Evolutionary conservation across 2,113 vertebrate species (phyloP), one percentile per base, ranked within the genome.

Genomic region (Solea solea): DNA sequence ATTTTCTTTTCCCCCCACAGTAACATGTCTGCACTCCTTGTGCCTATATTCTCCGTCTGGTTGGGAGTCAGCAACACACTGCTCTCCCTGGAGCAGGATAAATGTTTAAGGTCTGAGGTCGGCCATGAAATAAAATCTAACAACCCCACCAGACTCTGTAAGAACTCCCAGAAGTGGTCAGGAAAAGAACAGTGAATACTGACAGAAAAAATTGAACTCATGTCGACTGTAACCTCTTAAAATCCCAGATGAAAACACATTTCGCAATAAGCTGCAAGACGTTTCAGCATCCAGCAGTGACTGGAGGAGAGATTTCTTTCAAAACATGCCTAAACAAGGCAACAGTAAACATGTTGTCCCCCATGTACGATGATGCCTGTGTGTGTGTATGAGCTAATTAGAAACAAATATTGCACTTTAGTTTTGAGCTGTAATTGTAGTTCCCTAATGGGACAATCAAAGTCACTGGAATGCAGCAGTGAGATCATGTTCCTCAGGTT

Each of bases 51-150:
- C 12, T 73, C 21, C 27, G 67, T 82, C 69, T 66, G 76, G 84
- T 70, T 69, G 64, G 57, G 55, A 81, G 76, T 74, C 75, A 64
- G 78, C 76, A 14, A 49, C 74, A 78, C 72, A 67, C 68, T 64
- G 70, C 44, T 86, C 71, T 82, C 91, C 69, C 75, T 49, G 64
- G 72, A 80, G 84, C 80, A 78, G 74, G 86, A 85, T 86, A 85
- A 82, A 88, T 88, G 76, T 81, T 75, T 82, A 68, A 84, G 76
- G 78, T 91, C 76, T 2, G 65, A 86, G 78, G 78, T 86, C 77
- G 78, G 60, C 68, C 52, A 72, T 83, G 65, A 87, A 87, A 89
- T 88, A 77, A 86, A 88, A 76, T 76, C 80, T 76, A 85, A 87
- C 85, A 84, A 85, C 75, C 61, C 69, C 53, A 54, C 41, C 53